Percentiles rank a stretch among this genome's conserved stretches.
Conservation (phyloP, 2,888 invertebrate species). For the Drepana falcataria region DNA sequence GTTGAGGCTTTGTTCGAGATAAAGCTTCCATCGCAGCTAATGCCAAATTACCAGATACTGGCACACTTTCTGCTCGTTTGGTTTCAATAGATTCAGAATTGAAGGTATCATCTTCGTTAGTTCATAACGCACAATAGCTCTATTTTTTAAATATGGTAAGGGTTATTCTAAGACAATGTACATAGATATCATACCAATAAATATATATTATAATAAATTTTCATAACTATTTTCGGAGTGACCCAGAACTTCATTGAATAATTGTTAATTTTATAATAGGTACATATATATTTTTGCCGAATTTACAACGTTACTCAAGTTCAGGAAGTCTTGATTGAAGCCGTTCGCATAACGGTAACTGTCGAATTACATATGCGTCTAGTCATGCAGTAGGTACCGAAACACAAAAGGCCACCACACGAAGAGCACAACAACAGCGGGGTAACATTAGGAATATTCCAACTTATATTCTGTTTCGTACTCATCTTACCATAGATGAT, state of each 20-base stretch:
- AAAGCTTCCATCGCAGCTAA: constrained; percentile 13
- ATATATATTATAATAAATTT: too few relatives aligned
- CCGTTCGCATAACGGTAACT: constrained; percentile 8
- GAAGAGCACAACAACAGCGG: constrained; percentile 41
- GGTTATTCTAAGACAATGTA: not conserved
- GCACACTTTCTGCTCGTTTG: not conserved
- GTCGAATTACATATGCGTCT: constrained; percentile 36
- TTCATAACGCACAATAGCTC: too few relatives aligned
- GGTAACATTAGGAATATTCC: constrained; percentile 46
- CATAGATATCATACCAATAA: not conserved
- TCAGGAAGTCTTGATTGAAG: too few relatives aligned
- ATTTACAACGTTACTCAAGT: too few relatives aligned
- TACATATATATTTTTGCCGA: too few relatives aligned
- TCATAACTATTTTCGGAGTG: too few relatives aligned
- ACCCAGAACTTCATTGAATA: too few relatives aligned
- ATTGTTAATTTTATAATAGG: too few relatives aligned
- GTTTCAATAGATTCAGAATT: not conserved
- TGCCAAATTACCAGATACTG: not conserved
- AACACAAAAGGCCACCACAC: constrained; percentile 40
- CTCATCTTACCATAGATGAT: constrained; percentile 57
- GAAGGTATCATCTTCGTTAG: too few relatives aligned
- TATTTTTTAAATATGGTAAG: too few relatives aligned
- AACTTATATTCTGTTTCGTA: constrained; percentile 56
- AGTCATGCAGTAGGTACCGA: constrained; percentile 15
- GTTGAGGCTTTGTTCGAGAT: constrained; percentile 32